A percentile compares a stretch with the other conserved stretches of the same genome.
Evolutionary conservation across 1,140 invertebrate genomes (phyloP).

Genomic region (Ips nitidus): DNA sequence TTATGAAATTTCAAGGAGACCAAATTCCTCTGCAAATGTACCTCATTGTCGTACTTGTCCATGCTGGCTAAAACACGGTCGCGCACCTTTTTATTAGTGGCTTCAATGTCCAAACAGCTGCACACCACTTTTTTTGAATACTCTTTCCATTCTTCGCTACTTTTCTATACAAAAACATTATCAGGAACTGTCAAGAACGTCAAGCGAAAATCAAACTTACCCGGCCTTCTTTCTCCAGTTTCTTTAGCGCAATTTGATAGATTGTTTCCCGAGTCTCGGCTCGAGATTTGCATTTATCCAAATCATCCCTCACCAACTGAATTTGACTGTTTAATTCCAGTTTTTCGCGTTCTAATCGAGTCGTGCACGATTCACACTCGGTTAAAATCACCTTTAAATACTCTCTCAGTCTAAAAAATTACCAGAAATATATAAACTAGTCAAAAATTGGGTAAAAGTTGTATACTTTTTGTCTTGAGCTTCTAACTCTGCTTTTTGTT

Average conservation of each 20-base stretch:
- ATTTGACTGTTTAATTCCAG: slow-evolving; percentile 23
- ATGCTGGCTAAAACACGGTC: slow-evolving; percentile 31
- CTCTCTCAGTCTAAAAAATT: slow-evolving; percentile 29
- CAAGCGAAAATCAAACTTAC: slow-evolving; percentile 2
- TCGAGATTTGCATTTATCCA: slow-evolving; percentile 23
- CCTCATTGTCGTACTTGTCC: slow-evolving; percentile 36
- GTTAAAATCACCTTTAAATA: slow-evolving; percentile 32
- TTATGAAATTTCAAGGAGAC: background rate
- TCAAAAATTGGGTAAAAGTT: background rate
- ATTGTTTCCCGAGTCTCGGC: slow-evolving; percentile 20
- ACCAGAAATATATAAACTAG: background rate
- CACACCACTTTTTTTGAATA: slow-evolving; percentile 37
- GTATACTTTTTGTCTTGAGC: slow-evolving; percentile 35
- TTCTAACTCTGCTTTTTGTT: slow-evolving; percentile 30
- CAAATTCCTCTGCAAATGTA: background rate
- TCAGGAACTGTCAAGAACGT: background rate
- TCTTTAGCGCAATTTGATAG: slow-evolving; percentile 21
- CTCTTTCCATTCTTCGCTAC: slow-evolving; percentile 34
- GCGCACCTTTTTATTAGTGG: slow-evolving; percentile 35
- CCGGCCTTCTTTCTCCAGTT: slow-evolving; percentile 27
- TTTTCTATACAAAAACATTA: slow-evolving; percentile 26
- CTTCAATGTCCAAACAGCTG: slow-evolving; percentile 37
- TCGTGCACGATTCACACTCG: slow-evolving; percentile 34
- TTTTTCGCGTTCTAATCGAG: slow-evolving; percentile 29
- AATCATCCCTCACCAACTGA: slow-evolving; percentile 14